phyloP scores from a whole-genome alignment of 2,888 invertebrate species.

The Dicranocentrus wangi region DNA sequence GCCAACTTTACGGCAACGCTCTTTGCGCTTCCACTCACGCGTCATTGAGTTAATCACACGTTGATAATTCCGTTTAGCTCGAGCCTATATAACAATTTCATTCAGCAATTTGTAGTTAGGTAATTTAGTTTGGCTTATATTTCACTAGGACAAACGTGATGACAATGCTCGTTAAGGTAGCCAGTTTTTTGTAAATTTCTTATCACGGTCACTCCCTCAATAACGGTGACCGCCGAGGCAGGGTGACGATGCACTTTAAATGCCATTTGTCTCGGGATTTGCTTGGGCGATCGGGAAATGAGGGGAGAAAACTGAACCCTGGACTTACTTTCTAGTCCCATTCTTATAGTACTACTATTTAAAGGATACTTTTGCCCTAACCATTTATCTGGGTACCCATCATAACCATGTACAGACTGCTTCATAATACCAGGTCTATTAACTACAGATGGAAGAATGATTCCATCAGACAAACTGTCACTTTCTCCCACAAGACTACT shows the following conservation, averaged over 20 bases:
- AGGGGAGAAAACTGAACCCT: too few relatives aligned
- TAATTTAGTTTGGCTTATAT: background rate
- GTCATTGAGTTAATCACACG: constrained; percentile 54
- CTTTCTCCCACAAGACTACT: background rate
- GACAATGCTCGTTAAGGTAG: background rate
- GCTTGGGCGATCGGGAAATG: too few relatives aligned
- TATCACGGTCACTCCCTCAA: constrained; percentile 32
- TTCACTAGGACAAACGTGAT: background rate
- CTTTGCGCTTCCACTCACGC: constrained; percentile 60
- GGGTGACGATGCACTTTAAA: too few relatives aligned
- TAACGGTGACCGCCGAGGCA: background rate
- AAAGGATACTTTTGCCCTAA: too few relatives aligned
- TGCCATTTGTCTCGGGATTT: too few relatives aligned
- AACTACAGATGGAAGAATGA: background rate
- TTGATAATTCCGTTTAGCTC: constrained; percentile 51
- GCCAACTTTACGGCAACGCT: constrained; percentile 65
- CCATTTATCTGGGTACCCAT: too few relatives aligned
- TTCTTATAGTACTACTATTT: too few relatives aligned
- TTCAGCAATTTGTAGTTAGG: too few relatives aligned
- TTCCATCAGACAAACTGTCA: background rate
- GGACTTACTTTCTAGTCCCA: too few relatives aligned
- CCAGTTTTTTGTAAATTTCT: constrained; percentile 39
- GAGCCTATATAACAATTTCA: constrained; percentile 34
- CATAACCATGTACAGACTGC: too few relatives aligned
- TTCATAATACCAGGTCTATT: too few relatives aligned